A percentile compares a stretch with the other conserved stretches of the same genome.
Evolutionary conservation across 2,113 vertebrate genomes (phyloP).

Genomic region (Diglossa brunneiventris): DNA sequence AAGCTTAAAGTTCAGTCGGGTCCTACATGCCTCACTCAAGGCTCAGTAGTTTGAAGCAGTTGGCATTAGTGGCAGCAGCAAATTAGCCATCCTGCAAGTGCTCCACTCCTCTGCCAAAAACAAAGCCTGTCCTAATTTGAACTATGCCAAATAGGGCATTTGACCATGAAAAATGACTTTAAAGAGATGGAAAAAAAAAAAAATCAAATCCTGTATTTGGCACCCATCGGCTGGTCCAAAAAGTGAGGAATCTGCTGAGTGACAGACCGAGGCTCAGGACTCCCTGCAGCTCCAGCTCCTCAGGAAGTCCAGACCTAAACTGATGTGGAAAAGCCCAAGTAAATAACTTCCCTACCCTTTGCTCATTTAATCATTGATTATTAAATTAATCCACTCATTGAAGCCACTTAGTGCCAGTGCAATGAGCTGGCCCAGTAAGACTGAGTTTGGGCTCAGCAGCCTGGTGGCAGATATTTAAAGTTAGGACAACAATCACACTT

Average conservation of each 20-base stretch:
- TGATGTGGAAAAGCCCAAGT: neutral
- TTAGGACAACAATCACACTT: neutral
- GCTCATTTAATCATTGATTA: neutral
- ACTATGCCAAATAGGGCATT: neutral
- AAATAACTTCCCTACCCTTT: neutral
- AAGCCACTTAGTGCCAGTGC: neutral
- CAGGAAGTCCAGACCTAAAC: neutral
- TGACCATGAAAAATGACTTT: conserved; percentile 11
- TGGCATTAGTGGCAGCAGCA: neutral
- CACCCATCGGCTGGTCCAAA: neutral
- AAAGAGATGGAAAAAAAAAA: neutral
- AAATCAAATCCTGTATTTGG: neutral
- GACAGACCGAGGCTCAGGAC: neutral
- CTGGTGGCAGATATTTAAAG: neutral
- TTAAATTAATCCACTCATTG: neutral
- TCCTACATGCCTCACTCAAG: neutral
- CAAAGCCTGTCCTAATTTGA: neutral
- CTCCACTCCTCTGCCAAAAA: neutral
- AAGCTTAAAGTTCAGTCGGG: neutral
- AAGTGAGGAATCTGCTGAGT: neutral
- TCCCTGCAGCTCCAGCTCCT: neutral
- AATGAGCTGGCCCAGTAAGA: neutral
- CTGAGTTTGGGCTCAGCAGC: neutral
- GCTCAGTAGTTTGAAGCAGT: neutral
- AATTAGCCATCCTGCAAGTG: neutral